These are phyloP conservation scores for Datnioides undecimradiatus DNA, from an alignment of 2,113 vertebrate species.

Conservation along the genomic window DNA sequence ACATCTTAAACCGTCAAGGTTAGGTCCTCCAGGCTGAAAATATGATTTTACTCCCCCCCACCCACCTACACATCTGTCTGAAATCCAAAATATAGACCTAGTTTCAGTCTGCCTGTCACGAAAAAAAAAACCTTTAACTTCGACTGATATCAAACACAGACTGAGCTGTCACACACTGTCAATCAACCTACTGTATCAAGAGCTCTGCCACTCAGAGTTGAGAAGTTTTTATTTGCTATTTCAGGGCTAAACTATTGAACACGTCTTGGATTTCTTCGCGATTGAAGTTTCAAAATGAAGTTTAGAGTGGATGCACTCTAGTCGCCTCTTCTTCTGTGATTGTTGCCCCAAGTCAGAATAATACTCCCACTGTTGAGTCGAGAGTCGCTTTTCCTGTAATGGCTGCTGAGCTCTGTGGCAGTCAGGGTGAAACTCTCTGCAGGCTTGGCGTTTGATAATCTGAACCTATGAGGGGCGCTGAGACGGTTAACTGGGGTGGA, in stretches of 20 bases:
- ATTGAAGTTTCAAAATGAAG: constrained; percentile 68
- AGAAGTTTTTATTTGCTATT: constrained; percentile 66
- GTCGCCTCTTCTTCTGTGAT: constrained; percentile 50
- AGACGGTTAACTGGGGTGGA: constrained; percentile 62
- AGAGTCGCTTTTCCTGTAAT: constrained; percentile 35
- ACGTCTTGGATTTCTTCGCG: constrained; percentile 44
- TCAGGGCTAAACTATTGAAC: constrained; percentile 55
- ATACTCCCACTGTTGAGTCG: constrained; percentile 32
- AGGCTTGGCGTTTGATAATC: constrained; percentile 38
- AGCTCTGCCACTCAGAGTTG: constrained; percentile 63
- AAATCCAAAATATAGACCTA: constrained; percentile 61
- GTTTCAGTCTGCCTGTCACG: constrained; percentile 58
- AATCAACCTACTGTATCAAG: constrained; percentile 68
- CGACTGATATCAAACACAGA: constrained; percentile 60
- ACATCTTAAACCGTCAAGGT: constrained; percentile 67
- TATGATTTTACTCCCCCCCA: constrained; percentile 6
- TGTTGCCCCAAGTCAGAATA: constrained; percentile 54
- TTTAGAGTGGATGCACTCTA: constrained; percentile 58
- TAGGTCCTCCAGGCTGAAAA: constrained; percentile 64
- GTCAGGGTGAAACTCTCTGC: constrained; percentile 36
- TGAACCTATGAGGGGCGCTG: constrained; percentile 36
- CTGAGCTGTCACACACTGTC: constrained; percentile 70
- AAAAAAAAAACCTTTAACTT: constrained; percentile 58
- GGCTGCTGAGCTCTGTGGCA: constrained; percentile 39
- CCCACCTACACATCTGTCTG: constrained; percentile 61